Percentiles rank a stretch among this genome's conserved stretches.
These are phyloP conservation scores for Hippocampus guttulatus DNA, from an alignment of 2,113 vertebrate species.

Conservation along the genomic window DNA sequence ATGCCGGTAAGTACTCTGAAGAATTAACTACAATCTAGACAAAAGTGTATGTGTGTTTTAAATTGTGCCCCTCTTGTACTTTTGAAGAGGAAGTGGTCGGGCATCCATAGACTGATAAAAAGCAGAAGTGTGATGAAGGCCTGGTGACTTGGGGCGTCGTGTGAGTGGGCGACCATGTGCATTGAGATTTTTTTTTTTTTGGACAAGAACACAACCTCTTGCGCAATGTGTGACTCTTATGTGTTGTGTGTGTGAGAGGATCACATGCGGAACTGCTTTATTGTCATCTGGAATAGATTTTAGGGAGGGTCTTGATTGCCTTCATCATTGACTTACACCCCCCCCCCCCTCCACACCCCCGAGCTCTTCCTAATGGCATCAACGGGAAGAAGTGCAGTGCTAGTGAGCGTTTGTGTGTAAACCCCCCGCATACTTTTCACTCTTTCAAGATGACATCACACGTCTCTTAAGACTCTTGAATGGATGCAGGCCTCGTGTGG, in stretches of 20 bases:
- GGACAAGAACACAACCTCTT: slow-evolving; percentile 22
- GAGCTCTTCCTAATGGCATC: slow-evolving; percentile 11
- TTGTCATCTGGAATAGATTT: slow-evolving; percentile 61
- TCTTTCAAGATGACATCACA: slow-evolving; percentile 13
- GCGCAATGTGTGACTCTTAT: slow-evolving; percentile 20
- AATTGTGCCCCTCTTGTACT: background rate
- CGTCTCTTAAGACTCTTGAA: slow-evolving; percentile 9
- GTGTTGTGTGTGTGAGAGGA: slow-evolving; percentile 35
- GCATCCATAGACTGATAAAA: background rate
- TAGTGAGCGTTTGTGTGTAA: slow-evolving; percentile 9
- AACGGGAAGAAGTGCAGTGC: slow-evolving; percentile 17
- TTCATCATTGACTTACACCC: slow-evolving; percentile 26
- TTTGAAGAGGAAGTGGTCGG: background rate
- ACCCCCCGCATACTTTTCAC: slow-evolving; percentile 10
- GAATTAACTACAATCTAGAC: too few species aligned
- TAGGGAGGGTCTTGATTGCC: slow-evolving; percentile 41
- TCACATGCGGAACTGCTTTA: slow-evolving; percentile 52
- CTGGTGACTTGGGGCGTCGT: slow-evolving; percentile 17
- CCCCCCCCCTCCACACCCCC: background rate
- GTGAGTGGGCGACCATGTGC: slow-evolving; percentile 25
- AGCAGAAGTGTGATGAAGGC: background rate
- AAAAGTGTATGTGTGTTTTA: too few species aligned
- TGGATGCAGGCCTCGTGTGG: background rate
- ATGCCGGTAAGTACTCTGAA: too few species aligned
- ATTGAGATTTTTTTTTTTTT: slow-evolving; percentile 27